Conservation (phyloP, 2,888 invertebrate species). For the Empis livida region DNA sequence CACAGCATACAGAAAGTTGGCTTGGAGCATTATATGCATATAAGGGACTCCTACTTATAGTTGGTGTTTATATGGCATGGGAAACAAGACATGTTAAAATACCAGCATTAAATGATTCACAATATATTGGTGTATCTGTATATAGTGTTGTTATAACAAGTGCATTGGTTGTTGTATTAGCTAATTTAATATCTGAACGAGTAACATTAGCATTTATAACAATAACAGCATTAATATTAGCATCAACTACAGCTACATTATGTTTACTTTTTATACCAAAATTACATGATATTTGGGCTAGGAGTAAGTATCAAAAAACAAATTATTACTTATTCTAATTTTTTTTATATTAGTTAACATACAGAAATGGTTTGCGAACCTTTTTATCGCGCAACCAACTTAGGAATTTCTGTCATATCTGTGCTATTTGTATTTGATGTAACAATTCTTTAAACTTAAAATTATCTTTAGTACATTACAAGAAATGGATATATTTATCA, state of each 20-base stretch:
- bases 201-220: conserved; percentile 70
- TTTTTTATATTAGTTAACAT: too few relatives aligned
- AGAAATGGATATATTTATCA: too few relatives aligned
- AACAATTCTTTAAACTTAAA: too few relatives aligned
- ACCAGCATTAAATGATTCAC: conserved; percentile 82
- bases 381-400: too few relatives aligned
- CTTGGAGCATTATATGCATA: conserved; percentile 80
- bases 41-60: conserved; percentile 75
- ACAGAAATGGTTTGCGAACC: too few relatives aligned
- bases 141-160: conserved; percentile 85
- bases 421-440: too few relatives aligned
- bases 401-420: too few relatives aligned
- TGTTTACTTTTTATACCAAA: conserved; percentile 81
- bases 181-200: conserved; percentile 74
- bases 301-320: conserved; percentile 42
- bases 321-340: too few relatives aligned
- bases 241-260: conserved; percentile 75
- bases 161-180: conserved; percentile 73
- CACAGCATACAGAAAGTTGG: conserved; percentile 80
- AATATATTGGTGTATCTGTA: conserved; percentile 86
- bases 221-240: conserved; percentile 68
- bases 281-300: conserved; percentile 55
- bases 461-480: too few relatives aligned
- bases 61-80: conserved; percentile 94
- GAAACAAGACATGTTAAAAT: conserved; percentile 87